A percentile compares a stretch with the other conserved stretches of the same genome.
Conservation (phyloP, 2,113 vertebrate species). For the Paramormyrops kingsleyae region DNA sequence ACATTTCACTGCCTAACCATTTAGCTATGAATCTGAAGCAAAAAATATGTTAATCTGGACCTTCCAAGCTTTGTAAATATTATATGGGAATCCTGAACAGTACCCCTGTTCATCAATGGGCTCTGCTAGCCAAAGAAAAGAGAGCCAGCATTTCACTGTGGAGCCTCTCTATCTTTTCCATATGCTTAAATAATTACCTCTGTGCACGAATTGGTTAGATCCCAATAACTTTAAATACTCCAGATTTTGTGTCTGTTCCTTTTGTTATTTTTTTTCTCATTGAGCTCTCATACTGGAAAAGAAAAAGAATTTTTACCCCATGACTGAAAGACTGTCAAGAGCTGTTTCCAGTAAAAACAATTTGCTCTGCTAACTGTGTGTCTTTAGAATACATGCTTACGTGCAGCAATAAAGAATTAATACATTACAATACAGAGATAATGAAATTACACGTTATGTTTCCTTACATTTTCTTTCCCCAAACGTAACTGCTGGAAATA, state of each 20-base stretch:
- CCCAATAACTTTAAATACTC: background rate
- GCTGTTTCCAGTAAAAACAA: background rate
- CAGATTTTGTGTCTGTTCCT: background rate
- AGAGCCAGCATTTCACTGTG: background rate
- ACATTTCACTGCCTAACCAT: background rate
- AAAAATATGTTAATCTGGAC: background rate
- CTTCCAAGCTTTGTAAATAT: background rate
- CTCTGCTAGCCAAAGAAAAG: background rate
- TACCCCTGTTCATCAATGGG: background rate
- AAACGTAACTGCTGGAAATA: background rate
- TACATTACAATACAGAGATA: background rate
- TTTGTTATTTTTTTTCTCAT: background rate
- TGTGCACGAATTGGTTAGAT: slow-evolving; percentile 7
- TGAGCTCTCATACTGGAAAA: background rate
- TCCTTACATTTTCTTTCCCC: background rate
- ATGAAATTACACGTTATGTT: background rate
- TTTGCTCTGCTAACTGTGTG: background rate
- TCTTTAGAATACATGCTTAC: background rate
- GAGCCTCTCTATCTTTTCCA: slow-evolving; percentile 29
- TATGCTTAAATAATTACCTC: slow-evolving; percentile 34
- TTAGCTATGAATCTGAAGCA: background rate
- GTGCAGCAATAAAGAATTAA: background rate
- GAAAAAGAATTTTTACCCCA: background rate
- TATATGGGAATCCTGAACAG: slow-evolving; percentile 7
- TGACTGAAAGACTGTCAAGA: background rate